Base-by-base conservation (phyloP, 2,797 vertebrate genomes). In the Fringilla coelebs region DNA sequence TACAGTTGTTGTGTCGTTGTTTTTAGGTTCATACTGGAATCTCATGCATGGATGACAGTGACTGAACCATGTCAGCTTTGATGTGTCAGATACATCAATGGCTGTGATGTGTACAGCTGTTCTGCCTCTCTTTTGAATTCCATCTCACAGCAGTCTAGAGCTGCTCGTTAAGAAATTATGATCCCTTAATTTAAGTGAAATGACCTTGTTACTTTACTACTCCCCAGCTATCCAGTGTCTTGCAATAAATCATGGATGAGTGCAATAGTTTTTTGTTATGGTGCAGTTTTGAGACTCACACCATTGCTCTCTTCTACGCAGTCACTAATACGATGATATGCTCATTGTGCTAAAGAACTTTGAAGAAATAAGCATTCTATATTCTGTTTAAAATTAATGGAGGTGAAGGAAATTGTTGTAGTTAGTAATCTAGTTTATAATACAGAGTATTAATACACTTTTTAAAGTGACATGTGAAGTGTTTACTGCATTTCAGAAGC, bases 1-100 rank as follows among this genome's bases (percentile, higher is more conserved):
- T 98, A 97, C 98, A 98, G 98, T 99, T 99, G 98, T 92, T 88
- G 76, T 90, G 95, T 97, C 95, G 96, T 98, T 98, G 98, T 98
- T 98, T 98, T 98, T 98, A 98, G 98, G 97, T 97, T 97, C 94
- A 79, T 94, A 91, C 96, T 98, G 98, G 98, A 98, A 98, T 98
- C 98, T 98, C 81, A 94, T 97, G 92, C 97, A 96, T 95, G 95
- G 95, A 79, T 97, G 97, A 96, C 97, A 97, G 96, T 45, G 92
- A 94, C 93, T 88, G 96, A 97, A 95, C 98, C 98, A 87, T 94
- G 97, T 98, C 98, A 98, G 81, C 98, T 98, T 98, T 97, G 94
- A 95, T 94, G 91, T 97, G 95, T 94, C 96, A 94, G 96, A 89
- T 91, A 85, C 88, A 89, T 74, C 76, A 24, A 38, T 72, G 96